These are phyloP conservation scores for Neoarius graeffei DNA, from an alignment of 2,113 vertebrate species.

Conservation along the genomic window DNA sequence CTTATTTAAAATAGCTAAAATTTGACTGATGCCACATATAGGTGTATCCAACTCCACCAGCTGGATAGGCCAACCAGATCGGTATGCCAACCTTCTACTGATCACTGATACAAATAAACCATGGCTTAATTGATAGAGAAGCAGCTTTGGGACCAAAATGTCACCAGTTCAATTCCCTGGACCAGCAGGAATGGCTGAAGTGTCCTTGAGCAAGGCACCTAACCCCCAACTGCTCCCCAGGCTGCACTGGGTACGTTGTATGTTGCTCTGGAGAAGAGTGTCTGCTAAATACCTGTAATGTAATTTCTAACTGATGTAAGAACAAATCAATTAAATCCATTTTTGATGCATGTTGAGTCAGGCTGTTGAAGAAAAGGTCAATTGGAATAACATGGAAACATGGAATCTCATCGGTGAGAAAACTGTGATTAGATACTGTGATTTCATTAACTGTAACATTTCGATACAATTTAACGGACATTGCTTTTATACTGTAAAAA, in stretches of 20 bases:
- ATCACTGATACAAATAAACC: slow-evolving; percentile 1
- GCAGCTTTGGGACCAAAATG: too few relatives aligned
- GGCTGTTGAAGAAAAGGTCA: neutral
- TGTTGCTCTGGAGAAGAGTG: too few relatives aligned
- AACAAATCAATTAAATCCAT: neutral
- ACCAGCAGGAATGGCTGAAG: too few relatives aligned
- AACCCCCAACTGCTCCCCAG: too few relatives aligned
- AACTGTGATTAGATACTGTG: neutral
- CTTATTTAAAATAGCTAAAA: slow-evolving; percentile 39
- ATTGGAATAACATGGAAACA: neutral
- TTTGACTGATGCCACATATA: neutral
- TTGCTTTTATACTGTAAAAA: neutral
- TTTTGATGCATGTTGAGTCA: neutral
- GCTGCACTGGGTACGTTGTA: too few relatives aligned
- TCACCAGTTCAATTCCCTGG: too few relatives aligned
- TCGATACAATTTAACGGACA: neutral
- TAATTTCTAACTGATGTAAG: neutral
- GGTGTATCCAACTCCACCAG: slow-evolving; percentile 12
- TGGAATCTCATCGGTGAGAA: neutral
- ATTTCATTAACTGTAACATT: neutral
- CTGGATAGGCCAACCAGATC: slow-evolving; percentile 19
- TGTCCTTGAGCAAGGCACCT: too few relatives aligned
- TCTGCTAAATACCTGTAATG: too few relatives aligned
- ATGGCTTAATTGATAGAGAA: neutral
- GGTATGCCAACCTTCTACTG: neutral